Evolutionary conservation across 92 coral and sea anemone genomes (phyloP), one percentile per base, ranked within the genome.

Genomic region (Epizoanthus ramosus): DNA sequence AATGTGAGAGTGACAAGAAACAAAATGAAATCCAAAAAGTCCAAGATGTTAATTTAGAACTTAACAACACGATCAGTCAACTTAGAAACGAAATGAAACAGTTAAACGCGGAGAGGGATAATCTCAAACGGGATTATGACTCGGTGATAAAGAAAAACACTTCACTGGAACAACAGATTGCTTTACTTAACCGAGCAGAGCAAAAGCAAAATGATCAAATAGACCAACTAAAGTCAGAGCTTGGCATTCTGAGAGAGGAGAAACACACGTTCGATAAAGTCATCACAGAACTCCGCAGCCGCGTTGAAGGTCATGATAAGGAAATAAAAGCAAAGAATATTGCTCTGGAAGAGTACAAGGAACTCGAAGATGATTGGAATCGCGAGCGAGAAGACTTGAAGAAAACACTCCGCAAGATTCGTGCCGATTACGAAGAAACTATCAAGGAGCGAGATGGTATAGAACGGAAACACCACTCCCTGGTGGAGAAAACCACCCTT

Each of bases 41-140:
- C 33, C 98, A 94, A 83, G 90, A 85, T 22, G 98, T 94, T 69
- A 97, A 90, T 80, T 89, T 97, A 69, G 98, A 94, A 43, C 93
- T 89, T 37, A 89, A 84, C 66, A 84, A 83, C 59, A 80, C 86
- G 7, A 67, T 89, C 43, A 88, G 86, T 70, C 95, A 91, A 59
- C 85, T 84, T 31, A 85, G 85, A 16, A 87, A 90, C 21, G 90
- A 86, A 57, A 43, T 87, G 3, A 84, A 84, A 74, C 91, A 93
- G 21, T 53, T 93, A 15, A 71, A 85, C 3, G 39, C 90, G 33
- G 98, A 92, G 67, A 87, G 82, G 63, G 95, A 90, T 25, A 92
- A 93, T 57, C 87, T 93, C 31, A 91, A 90, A 87, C 81, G 77
- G 33, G 99, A 97, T 67, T 85, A 92, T 71, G 95, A 97, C 23